These are phyloP conservation scores for Gorsachius magnificus DNA, from an alignment of 2,797 vertebrate species.

Conservation along the genomic window DNA sequence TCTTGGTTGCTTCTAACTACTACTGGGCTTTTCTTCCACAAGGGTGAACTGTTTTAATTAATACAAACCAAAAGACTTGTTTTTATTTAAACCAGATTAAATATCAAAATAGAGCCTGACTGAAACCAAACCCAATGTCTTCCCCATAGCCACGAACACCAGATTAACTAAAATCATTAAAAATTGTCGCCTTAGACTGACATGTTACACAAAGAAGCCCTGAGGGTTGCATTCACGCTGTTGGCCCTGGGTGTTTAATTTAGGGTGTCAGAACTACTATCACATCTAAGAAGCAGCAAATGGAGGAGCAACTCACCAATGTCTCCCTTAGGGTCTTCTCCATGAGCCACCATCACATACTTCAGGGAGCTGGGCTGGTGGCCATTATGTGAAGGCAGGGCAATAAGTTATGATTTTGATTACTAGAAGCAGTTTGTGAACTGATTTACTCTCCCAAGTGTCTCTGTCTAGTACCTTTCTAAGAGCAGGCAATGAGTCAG, in stretches of 20 bases:
- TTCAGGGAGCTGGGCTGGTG: background rate
- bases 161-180: background rate
- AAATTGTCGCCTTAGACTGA: background rate
- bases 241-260: background rate
- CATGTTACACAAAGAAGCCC: fast-evolving
- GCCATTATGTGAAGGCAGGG: too few species aligned
- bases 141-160: background rate
- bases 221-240: background rate
- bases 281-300: background rate
- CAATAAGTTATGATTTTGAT: background rate
- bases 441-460: background rate
- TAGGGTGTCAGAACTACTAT: background rate
- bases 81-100: background rate
- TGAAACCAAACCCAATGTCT: background rate
- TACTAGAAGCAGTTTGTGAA: background rate
- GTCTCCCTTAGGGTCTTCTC: background rate
- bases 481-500: background rate
- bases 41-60: background rate
- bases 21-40: background rate
- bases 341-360: background rate
- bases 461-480: background rate
- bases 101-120: background rate
- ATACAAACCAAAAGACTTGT: background rate
- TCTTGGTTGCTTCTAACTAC: background rate
- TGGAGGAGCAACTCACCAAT: background rate